Conservation (phyloP, 2,113 vertebrate species). For the Coracopsis vasa region DNA sequence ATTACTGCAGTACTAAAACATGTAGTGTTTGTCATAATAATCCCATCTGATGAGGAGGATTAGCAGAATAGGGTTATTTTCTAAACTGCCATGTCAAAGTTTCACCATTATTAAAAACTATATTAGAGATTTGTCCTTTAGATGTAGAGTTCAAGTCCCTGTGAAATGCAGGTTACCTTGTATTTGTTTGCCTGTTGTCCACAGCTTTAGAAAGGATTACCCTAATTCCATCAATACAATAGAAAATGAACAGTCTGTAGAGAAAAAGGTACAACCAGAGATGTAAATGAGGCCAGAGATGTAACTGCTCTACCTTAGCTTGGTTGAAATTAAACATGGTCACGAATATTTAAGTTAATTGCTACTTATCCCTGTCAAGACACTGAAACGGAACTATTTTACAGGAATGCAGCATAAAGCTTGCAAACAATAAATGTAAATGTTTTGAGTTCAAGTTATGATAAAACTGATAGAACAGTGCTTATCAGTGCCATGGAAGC, state of each 20-base stretch:
- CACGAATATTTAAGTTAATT: not conserved
- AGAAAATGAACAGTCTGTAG: not conserved
- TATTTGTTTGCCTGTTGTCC: not conserved
- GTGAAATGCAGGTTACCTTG: not conserved
- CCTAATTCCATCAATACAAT: not conserved
- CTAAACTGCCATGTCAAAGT: not conserved
- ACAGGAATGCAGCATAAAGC: not conserved
- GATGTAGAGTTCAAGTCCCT: not conserved
- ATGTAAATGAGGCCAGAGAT: rapidly evolving
- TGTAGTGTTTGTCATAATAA: not conserved
- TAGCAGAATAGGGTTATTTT: not conserved
- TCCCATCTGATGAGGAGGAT: constrained; percentile 22
- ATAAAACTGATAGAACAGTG: not conserved
- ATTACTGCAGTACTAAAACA: not conserved
- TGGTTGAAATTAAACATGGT: not conserved
- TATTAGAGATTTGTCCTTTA: not conserved
- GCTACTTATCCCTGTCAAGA: not conserved
- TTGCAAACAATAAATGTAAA: not conserved
- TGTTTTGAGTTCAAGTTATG: not conserved
- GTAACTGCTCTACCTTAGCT: rapidly evolving
- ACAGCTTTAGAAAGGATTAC: not conserved
- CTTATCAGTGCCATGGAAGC: rapidly evolving
- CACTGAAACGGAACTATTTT: not conserved
- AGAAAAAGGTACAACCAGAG: not conserved
- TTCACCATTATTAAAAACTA: not conserved